phyloP scores from a whole-genome alignment of 2,797 vertebrate species.

The Notoglanidium macrostoma region DNA sequence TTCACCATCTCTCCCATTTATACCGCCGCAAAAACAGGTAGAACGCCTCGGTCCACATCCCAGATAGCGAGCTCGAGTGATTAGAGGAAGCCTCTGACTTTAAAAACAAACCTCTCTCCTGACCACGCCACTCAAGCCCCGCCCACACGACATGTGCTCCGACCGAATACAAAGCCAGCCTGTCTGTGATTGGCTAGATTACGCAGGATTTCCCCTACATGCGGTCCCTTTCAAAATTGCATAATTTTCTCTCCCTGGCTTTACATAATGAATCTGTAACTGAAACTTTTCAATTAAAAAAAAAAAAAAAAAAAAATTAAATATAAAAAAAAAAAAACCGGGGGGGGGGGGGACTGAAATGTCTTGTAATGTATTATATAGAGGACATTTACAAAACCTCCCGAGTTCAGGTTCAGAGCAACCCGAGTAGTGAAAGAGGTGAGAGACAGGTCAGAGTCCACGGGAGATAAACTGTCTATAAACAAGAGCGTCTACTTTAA shows the following conservation, averaged over 20 bases:
- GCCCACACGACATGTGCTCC: constrained; percentile 58
- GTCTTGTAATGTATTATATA: neutral
- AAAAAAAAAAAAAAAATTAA: neutral
- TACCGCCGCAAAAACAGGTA: constrained; percentile 11
- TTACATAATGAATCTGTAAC: neutral
- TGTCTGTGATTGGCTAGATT: constrained; percentile 45
- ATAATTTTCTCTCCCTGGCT: neutral
- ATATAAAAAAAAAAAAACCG: neutral
- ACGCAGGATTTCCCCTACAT: neutral
- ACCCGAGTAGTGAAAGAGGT: neutral
- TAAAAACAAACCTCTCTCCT: constrained; percentile 53
- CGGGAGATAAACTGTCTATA: neutral
- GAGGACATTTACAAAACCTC: neutral
- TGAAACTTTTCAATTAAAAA: neutral
- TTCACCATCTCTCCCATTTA: neutral
- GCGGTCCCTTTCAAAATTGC: neutral
- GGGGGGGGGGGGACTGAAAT: no score
- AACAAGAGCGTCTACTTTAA: neutral
- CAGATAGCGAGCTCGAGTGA: constrained; percentile 60
- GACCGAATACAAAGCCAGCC: constrained; percentile 45
- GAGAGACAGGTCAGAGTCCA: constrained; percentile 35
- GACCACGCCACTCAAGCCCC: constrained; percentile 53
- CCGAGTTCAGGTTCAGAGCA: neutral
- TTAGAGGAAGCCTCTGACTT: constrained; percentile 51
- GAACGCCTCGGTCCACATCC: constrained; percentile 30